Conservation (phyloP, 1,140 invertebrate species). For the Microplitis demolitor region DNA sequence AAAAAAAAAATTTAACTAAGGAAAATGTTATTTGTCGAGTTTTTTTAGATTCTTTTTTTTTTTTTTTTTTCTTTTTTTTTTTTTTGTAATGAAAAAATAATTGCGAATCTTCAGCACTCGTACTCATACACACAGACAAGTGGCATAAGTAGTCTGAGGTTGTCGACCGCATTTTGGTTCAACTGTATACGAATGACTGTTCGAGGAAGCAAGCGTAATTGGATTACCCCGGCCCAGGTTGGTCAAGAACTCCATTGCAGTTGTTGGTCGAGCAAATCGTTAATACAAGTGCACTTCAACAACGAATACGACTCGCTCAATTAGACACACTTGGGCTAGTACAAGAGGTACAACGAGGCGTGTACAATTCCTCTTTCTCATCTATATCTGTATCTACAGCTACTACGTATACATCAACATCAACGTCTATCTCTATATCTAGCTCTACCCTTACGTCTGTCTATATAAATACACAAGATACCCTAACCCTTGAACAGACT, state of each 20-base stretch:
- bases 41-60: too few species aligned
- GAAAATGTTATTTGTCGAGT: too few species aligned
- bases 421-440: not conserved
- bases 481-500: too few species aligned
- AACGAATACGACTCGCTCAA: constrained; percentile 24
- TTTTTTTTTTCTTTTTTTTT: not conserved
- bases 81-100: constrained; percentile 13
- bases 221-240: constrained; percentile 19
- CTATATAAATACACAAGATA: too few species aligned
- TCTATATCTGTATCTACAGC: not conserved
- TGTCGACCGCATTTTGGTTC: constrained; percentile 5
- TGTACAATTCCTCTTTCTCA: not conserved
- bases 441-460: not conserved
- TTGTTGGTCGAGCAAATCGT: constrained; percentile 21
- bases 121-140: not conserved
- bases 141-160: not conserved
- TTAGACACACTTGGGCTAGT: constrained; percentile 9
- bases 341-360: not conserved
- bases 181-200: constrained; percentile 1
- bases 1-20: too few species aligned
- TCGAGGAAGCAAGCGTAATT: constrained; percentile 21
- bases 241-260: constrained; percentile 21
- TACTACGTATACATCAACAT: not conserved
- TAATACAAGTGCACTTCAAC: constrained; percentile 24
- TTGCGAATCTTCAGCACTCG: not conserved